Evolutionary conservation across 2,888 invertebrate species (phyloP).

Genomic region (Trachelus stipa): DNA sequence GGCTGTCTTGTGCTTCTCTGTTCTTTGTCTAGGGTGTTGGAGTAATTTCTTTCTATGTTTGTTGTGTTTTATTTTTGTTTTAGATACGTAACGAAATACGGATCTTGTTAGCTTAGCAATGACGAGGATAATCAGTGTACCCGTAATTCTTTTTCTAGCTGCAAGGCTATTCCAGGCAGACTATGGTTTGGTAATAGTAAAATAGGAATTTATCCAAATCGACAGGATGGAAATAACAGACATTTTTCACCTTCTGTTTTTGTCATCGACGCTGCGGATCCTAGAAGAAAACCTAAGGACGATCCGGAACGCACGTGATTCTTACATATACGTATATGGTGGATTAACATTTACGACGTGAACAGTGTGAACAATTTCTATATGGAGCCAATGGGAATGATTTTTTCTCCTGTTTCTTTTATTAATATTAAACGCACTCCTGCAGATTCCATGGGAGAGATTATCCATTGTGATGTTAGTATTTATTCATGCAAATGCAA

Average conservation of each 20-base stretch:
- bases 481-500: background rate
- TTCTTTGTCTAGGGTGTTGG: background rate
- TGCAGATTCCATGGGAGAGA: background rate
- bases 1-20: background rate
- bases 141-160: background rate
- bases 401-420: background rate
- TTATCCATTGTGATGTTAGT: background rate
- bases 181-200: slow-evolving; percentile 30
- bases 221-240: slow-evolving; percentile 37
- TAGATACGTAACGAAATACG: background rate
- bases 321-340: background rate
- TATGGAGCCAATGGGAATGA: background rate
- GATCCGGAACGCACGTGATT: slow-evolving; percentile 47
- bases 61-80: background rate
- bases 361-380: background rate
- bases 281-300: slow-evolving; percentile 56
- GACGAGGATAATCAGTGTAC: background rate
- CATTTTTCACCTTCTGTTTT: slow-evolving; percentile 42
- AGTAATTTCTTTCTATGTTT: background rate
- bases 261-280: slow-evolving; percentile 46
- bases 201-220: slow-evolving; percentile 43
- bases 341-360: background rate
- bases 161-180: slow-evolving; percentile 12
- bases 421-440: background rate
- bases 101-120: background rate